Conservation (phyloP, 2,797 vertebrate genomes). For the Sebastes trivittatus region DNA sequence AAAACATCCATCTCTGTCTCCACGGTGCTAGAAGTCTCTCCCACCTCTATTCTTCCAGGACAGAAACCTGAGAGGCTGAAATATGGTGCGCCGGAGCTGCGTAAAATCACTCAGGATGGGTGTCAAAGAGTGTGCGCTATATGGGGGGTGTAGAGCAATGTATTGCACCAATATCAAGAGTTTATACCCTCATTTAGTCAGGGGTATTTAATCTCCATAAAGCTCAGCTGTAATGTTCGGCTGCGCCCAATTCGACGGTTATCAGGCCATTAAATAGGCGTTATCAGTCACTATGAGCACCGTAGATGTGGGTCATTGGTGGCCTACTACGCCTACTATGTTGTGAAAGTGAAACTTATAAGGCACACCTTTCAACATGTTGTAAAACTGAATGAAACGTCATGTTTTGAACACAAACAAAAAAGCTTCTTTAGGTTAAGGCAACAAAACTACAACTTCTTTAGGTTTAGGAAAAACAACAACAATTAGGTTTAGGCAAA, state of each 20-base stretch:
- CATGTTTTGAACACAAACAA: not conserved
- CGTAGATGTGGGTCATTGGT: not conserved
- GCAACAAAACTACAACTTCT: no score
- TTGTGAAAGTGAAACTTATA: not conserved
- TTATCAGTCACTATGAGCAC: not conserved
- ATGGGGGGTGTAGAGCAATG: not conserved
- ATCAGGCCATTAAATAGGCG: not conserved
- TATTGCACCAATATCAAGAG: not conserved
- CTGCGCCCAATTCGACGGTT: not conserved
- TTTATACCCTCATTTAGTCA: constrained; percentile 31
- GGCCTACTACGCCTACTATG: not conserved
- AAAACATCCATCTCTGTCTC: constrained; percentile 61
- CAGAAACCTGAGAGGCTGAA: constrained; percentile 44
- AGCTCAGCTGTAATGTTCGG: constrained; percentile 7
- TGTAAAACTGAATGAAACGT: no score
- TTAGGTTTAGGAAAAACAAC: no score
- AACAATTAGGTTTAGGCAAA: no score
- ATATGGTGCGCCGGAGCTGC: constrained; percentile 29
- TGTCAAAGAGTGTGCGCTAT: constrained; percentile 8
- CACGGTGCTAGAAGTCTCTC: constrained; percentile 22
- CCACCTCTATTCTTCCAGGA: constrained; percentile 17
- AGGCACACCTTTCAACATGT: not conserved
- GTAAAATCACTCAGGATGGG: constrained; percentile 5
- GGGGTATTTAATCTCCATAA: not conserved
- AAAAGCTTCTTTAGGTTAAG: not conserved